Evolutionary conservation across 1,140 invertebrate genomes (phyloP).

Genomic region (Trachymyrmex cornetzi): DNA sequence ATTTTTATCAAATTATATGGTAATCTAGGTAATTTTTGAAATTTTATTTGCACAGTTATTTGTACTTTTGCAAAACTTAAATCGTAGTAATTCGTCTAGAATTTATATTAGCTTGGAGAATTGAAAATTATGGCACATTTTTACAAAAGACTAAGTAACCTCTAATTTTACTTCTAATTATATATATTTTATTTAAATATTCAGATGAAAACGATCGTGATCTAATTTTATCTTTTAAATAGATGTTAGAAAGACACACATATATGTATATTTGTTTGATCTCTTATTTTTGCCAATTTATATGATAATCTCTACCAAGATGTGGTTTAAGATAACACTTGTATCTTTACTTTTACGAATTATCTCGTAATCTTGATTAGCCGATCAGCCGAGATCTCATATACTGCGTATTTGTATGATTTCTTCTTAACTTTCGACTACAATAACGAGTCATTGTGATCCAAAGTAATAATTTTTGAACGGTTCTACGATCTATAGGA

Average conservation of each 20-base stretch:
- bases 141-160: background rate
- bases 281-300: too few relatives aligned
- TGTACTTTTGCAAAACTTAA: background rate
- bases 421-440: background rate
- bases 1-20: background rate
- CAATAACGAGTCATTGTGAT: too few relatives aligned
- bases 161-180: background rate
- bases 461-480: too few relatives aligned
- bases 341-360: background rate
- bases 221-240: background rate
- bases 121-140: background rate
- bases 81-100: background rate
- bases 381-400: conserved; percentile 4
- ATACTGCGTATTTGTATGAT: background rate
- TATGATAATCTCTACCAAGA: too few relatives aligned
- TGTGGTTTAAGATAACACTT: background rate
- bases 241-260: too few relatives aligned
- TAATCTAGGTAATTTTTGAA: background rate
- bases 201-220: background rate
- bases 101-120: background rate
- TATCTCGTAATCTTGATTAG: background rate
- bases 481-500: too few relatives aligned
- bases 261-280: too few relatives aligned
- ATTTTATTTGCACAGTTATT: background rate
- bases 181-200: background rate